Evolutionary conservation across 2,113 vertebrate genomes (phyloP).

Genomic region (Dasyprocta punctata): DNA sequence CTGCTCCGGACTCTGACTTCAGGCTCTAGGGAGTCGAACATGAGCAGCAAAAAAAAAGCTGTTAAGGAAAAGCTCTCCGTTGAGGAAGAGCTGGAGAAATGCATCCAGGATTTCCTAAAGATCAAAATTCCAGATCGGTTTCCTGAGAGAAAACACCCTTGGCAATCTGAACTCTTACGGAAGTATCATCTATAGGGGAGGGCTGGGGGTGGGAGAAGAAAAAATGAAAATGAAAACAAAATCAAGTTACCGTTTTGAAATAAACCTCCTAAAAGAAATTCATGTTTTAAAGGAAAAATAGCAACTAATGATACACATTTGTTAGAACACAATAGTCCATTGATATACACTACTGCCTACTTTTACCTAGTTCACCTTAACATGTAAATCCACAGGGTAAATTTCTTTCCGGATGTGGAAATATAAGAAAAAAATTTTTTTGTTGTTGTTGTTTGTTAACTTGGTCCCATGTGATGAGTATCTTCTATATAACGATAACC

Average conservation of each 20-base stretch:
- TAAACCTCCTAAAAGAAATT: conserved; percentile 48
- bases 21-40: conserved; percentile 94
- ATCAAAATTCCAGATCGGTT: conserved; percentile 99
- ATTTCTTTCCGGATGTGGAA: conserved; percentile 83
- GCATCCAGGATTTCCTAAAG: conserved; percentile 98
- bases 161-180: conserved; percentile 97
- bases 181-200: conserved; percentile 95
- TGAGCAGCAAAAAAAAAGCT: conserved; percentile 93
- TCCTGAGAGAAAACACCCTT: conserved; percentile 97
- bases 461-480: conserved; percentile 75
- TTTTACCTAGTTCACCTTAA: conserved; percentile 86
- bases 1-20: conserved; percentile 97
- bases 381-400: conserved; percentile 85
- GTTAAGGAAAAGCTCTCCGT: conserved; percentile 97
- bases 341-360: conserved; percentile 84
- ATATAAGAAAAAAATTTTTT: conserved; percentile 76
- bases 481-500: conserved; percentile 67
- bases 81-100: conserved; percentile 97
- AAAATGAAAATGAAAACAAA: not conserved
- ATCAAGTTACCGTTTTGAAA: not conserved
- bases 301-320: conserved; percentile 50
- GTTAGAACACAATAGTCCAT: conserved; percentile 79
- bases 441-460: conserved; percentile 70
- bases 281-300: conserved; percentile 43
- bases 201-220: not conserved